Percentiles rank a stretch among this genome's conserved stretches.
phyloP scores from a whole-genome alignment of 2,888 invertebrate species.

The Athalia cordata region DNA sequence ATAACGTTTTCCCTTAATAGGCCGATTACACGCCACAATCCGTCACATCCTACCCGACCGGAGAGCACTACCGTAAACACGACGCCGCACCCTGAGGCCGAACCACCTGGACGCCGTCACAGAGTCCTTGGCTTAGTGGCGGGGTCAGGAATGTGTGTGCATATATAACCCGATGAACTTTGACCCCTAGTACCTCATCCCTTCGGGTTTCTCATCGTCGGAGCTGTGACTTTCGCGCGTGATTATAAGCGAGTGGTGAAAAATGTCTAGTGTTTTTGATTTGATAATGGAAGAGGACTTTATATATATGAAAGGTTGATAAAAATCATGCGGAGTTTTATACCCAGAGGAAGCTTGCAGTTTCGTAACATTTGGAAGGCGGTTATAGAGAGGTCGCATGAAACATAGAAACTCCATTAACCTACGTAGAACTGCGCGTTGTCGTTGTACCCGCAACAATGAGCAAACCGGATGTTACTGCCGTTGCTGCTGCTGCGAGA shows the following conservation, averaged over 20 bases:
- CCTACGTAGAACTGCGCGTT: constrained; percentile 31
- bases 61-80: constrained; percentile 23
- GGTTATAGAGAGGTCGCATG: constrained; percentile 10
- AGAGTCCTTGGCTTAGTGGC: constrained; percentile 31
- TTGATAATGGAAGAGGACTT: no score
- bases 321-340: neutral
- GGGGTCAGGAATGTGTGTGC: constrained; percentile 18
- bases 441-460: constrained; percentile 16
- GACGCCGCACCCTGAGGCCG: neutral
- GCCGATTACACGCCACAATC: constrained; percentile 59
- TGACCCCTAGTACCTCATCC: neutral
- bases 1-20: constrained; percentile 56
- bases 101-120: constrained; percentile 29
- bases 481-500: neutral
- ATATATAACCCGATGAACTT: constrained; percentile 11
- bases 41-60: constrained; percentile 53
- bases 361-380: constrained; percentile 12
- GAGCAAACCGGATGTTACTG: constrained; percentile 9
- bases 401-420: constrained; percentile 39
- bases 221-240: neutral
- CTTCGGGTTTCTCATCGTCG: neutral
- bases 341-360: neutral
- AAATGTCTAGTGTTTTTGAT: no score
- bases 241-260: no score
- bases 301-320: neutral